Percentiles rank a stretch among this genome's conserved stretches.
phyloP scores from a whole-genome alignment of 1,140 invertebrate species.

The Homalodisca vitripennis region DNA sequence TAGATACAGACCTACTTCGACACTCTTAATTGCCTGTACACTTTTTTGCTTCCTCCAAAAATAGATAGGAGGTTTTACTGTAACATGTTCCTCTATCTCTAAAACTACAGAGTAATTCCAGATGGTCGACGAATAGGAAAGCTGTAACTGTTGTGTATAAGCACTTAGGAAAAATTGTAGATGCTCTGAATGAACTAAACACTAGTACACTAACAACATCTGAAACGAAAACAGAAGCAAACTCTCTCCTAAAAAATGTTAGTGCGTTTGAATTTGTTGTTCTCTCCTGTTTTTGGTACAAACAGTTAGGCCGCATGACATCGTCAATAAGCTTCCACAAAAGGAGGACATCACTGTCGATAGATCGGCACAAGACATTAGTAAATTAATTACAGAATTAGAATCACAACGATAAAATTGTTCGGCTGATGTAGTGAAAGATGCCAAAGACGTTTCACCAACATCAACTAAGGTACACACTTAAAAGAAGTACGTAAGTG shows the following conservation, averaged over 20 bases:
- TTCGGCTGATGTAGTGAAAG: not conserved
- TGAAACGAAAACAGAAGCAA: slow-evolving; percentile 33
- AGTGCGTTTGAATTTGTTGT: slow-evolving; percentile 33
- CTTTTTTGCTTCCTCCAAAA: no score
- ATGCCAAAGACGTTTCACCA: not conserved
- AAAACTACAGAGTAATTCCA: no score
- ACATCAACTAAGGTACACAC: not conserved
- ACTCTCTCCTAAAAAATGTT: slow-evolving; percentile 27
- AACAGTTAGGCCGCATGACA: slow-evolving; percentile 31
- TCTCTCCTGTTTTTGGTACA: slow-evolving; percentile 35
- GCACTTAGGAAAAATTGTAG: slow-evolving; percentile 33
- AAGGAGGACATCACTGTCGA: slow-evolving; percentile 30
- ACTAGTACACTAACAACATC: slow-evolving; percentile 32
- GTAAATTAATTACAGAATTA: slow-evolving; percentile 27
- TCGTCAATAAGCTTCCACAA: slow-evolving; percentile 29
- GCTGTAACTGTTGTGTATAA: slow-evolving; percentile 32
- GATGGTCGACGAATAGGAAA: no score
- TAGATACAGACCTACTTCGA: no score
- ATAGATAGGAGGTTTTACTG: no score
- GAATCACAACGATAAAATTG: slow-evolving; percentile 28
- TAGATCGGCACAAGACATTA: slow-evolving; percentile 31
- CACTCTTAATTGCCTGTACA: no score
- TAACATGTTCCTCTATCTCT: no score
- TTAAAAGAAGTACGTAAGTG: not conserved
- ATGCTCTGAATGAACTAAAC: slow-evolving; percentile 31